Conservation (phyloP, 2,113 vertebrate genomes). For the Diadophis punctatus region DNA sequence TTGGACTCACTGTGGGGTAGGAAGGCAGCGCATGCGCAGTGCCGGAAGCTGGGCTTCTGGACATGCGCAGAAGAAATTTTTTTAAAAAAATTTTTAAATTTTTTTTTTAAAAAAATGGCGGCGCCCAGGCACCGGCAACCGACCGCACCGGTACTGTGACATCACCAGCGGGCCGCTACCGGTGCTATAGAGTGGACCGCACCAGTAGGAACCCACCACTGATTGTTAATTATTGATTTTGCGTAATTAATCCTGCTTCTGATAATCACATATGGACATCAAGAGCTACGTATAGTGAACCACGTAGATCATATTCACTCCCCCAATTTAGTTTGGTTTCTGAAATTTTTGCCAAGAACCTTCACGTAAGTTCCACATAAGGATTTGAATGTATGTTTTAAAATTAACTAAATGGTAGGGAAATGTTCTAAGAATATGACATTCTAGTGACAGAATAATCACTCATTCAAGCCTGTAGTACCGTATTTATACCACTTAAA, state of each 20-base stretch:
- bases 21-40: too few species aligned
- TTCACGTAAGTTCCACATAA: background rate
- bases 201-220: too few species aligned
- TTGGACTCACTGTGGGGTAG: too few species aligned
- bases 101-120: too few species aligned
- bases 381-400: background rate
- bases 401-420: background rate
- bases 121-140: too few species aligned
- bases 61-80: too few species aligned
- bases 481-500: background rate
- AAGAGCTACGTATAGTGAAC: background rate
- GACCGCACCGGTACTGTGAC: too few species aligned
- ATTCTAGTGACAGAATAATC: background rate
- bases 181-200: too few species aligned
- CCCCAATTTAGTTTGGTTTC: background rate
- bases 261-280: background rate
- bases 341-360: background rate
- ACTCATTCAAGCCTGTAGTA: too few species aligned
- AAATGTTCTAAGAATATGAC: background rate
- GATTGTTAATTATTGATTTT: background rate
- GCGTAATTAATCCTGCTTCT: background rate
- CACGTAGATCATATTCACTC: background rate
- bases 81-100: too few species aligned
- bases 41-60: too few species aligned
- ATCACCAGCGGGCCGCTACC: too few species aligned